Conservation (phyloP, 2,113 vertebrate genomes). For the Thamnophis sirtalis region DNA sequence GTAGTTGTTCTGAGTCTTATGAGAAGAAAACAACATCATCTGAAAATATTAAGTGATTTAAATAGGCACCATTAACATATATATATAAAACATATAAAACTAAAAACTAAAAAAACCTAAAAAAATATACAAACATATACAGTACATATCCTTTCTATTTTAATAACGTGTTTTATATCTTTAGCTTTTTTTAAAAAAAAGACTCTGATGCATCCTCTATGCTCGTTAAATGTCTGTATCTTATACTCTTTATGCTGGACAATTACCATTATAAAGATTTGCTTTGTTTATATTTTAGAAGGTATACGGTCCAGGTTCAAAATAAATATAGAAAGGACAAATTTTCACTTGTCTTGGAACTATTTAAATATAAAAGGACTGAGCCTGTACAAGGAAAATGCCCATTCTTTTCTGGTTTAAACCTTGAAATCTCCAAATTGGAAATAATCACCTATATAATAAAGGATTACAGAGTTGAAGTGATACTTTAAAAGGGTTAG, state of each 20-base stretch:
- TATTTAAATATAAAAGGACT: not conserved
- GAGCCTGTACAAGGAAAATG: not conserved
- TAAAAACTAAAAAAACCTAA: no score
- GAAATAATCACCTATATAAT: not conserved
- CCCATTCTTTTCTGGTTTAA: not conserved
- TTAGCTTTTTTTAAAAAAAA: not conserved
- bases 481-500: not conserved
- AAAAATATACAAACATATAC: not conserved
- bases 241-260: not conserved
- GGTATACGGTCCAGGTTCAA: not conserved
- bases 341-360: not conserved
- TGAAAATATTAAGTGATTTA: no score
- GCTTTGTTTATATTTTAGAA: not conserved
- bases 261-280: not conserved
- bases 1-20: no score
- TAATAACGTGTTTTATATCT: not conserved
- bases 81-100: no score
- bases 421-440: not conserved
- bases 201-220: not conserved
- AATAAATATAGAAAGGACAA: not conserved
- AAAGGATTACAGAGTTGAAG: not conserved
- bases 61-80: no score
- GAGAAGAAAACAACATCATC: no score
- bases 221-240: not conserved
- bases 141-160: not conserved